Base-by-base conservation (phyloP, 2,113 vertebrate species). In the Nesogale talazaci region DNA sequence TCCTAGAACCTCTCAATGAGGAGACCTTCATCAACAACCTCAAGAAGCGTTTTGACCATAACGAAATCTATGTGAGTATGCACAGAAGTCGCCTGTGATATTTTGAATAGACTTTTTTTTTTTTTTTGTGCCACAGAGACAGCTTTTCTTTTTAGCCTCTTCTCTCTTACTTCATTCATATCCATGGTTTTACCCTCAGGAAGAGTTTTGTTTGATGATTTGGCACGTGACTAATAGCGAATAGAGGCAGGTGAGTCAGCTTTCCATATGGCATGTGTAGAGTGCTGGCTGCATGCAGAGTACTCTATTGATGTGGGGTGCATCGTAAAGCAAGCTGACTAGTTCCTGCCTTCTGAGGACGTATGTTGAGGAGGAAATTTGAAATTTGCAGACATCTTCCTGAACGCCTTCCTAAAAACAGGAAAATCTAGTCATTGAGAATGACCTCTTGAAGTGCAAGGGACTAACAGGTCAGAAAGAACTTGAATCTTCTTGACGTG, bases 1-100 rank as follows among this genome's bases (percentile, higher is more conserved):
- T 99, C 89, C 95, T 99, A 10, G 99, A 99, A 90, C 99, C 99
- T 6, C 98, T 99, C 29, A 96, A 96, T 1, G 99, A 99, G 97
- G 99, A 99, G 40, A 98, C 99, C 0, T 99, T 99, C 97, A 98
- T 99, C 38, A 97, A 98, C 75, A 99, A 99, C 96, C 98, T 99
- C 97, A 98, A 97, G 96, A 98, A 99, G 12, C 99, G 99, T 95
- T 99, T 99, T 93, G 98, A 99, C 94, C 99, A 99, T 97, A 98
- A 59, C 84, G 99, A 99, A 97, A 99, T 99, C 90, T 99, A 99
- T 76, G 99, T 99, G 97, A 99, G 99, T 99, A 87, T 31, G 16
- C 2, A 0, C 38, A 0, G 65, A 14, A 31, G 56, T 63, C 38
- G 0, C 1, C n/a, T 14, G 34, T 16, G 52, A 76, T 16, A 29